phyloP scores from a whole-genome alignment of 2,113 vertebrate genomes.

The Orthonyx spaldingii region DNA sequence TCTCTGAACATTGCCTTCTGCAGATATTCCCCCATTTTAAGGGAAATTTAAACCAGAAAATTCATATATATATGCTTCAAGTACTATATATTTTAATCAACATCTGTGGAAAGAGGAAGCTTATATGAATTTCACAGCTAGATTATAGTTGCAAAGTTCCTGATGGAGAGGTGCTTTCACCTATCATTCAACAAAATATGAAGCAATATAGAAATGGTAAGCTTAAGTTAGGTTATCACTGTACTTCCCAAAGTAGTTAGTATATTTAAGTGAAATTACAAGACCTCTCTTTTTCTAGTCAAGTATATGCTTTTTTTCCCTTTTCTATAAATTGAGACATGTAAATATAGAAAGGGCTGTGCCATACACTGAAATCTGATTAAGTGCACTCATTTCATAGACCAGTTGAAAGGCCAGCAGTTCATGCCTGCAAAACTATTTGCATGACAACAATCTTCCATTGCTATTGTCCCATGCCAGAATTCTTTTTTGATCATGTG shows the following conservation, averaged over 20 bases:
- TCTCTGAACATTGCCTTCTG: neutral
- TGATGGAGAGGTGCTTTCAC: neutral
- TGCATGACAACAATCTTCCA: constrained; percentile 2
- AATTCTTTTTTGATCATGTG: neutral
- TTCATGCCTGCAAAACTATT: neutral
- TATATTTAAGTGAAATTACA: neutral
- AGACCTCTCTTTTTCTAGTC: neutral
- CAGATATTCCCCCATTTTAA: neutral
- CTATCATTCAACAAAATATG: neutral
- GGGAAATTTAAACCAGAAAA: neutral
- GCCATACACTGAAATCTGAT: constrained; percentile 9
- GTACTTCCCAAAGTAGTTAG: neutral
- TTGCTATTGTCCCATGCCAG: neutral
- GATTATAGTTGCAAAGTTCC: neutral
- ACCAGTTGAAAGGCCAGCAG: neutral
- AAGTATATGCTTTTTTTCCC: neutral
- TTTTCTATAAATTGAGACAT: neutral
- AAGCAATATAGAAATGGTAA: neutral
- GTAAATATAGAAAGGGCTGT: neutral
- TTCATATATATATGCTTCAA: neutral
- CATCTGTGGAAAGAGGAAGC: neutral
- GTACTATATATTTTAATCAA: neutral
- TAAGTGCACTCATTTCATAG: neutral
- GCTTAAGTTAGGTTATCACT: neutral
- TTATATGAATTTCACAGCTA: neutral